phyloP scores from a whole-genome alignment of 1,140 invertebrate genomes.

The Bradysia coprophila region DNA sequence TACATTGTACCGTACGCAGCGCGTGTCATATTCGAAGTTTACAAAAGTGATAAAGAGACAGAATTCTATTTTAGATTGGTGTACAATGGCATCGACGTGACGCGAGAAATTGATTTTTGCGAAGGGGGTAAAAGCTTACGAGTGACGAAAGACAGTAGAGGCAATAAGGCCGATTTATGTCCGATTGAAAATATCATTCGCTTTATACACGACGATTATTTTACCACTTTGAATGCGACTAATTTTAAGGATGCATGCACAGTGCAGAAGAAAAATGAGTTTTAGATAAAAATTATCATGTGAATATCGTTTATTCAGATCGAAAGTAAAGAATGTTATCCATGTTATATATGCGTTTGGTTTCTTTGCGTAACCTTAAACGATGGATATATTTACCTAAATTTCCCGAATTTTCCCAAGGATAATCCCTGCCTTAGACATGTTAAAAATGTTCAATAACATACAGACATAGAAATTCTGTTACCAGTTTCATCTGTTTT shows the following conservation, averaged over 20 bases:
- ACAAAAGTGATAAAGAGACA: conserved; percentile 33
- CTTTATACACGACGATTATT: conserved; percentile 72
- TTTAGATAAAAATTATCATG: conserved; percentile 8
- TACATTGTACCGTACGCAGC: conserved; percentile 56
- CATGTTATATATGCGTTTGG: conserved; percentile 6
- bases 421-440: too few species aligned
- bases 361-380: conserved; percentile 9
- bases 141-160: conserved; percentile 23
- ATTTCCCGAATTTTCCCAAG: too few species aligned
- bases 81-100: conserved; percentile 75
- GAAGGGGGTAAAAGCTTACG: conserved; percentile 30
- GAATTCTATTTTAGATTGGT: conserved; percentile 58
- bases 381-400: too few species aligned
- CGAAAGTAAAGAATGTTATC: not conserved
- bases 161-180: conserved; percentile 42
- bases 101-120: conserved; percentile 64
- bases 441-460: too few species aligned
- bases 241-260: conserved; percentile 72
- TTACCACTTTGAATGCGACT: conserved; percentile 53
- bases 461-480: too few species aligned
- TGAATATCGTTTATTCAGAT: not conserved
- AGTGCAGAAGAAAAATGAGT: conserved; percentile 21
- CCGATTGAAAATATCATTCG: conserved; percentile 69
- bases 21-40: conserved; percentile 68
- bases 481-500: too few species aligned